These are phyloP conservation scores for Galbula dea DNA, from an alignment of 2,113 vertebrate species.

Conservation along the genomic window DNA sequence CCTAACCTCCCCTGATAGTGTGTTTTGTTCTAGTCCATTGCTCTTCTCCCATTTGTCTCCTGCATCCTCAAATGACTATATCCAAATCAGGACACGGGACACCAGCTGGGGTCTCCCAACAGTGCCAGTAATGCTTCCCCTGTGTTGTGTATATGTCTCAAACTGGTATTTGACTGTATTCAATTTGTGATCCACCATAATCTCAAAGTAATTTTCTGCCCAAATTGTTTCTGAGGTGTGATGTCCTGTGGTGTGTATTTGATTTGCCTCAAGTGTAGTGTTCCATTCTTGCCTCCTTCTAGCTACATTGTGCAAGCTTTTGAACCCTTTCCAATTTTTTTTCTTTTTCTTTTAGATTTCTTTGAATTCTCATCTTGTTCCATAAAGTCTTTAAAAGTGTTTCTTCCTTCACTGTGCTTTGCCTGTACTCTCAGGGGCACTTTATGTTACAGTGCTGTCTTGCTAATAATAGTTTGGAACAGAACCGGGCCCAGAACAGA, in stretches of 20 bases:
- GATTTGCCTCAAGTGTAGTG: not conserved
- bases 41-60: not conserved
- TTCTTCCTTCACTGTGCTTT: not conserved
- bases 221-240: not conserved
- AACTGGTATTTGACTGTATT: not conserved
- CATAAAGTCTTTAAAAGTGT: not conserved
- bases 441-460: not conserved
- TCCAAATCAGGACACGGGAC: not conserved
- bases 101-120: not conserved
- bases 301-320: rapidly evolving
- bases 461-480: not conserved
- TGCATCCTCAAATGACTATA: rapidly evolving
- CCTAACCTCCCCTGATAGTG: rapidly evolving
- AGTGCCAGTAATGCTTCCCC: not conserved
- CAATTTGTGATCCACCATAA: not conserved
- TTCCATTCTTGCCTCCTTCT: not conserved
- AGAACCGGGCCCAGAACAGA: not conserved
- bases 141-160: not conserved
- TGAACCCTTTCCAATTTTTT: not conserved
- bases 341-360: not conserved
- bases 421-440: not conserved
- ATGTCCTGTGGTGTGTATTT: not conserved
- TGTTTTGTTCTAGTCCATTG: not conserved
- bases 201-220: not conserved
- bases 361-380: not conserved